Percentiles rank a stretch among this genome's conserved stretches.
Conservation (phyloP, 2,113 vertebrate genomes). For the Sporophila hypoxantha region DNA sequence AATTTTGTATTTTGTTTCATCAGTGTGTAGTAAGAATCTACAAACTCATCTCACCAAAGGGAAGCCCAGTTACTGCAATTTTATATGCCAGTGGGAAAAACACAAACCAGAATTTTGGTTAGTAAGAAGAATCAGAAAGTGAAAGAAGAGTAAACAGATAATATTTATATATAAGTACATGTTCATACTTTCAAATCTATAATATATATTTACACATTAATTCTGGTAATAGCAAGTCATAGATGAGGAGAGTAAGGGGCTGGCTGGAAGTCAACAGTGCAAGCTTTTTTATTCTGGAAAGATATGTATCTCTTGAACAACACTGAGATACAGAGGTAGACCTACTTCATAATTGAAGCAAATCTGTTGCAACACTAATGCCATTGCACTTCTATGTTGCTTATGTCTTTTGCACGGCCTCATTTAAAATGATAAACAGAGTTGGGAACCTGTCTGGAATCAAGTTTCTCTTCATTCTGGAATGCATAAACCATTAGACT, state of each 20-base stretch:
- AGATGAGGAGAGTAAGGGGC: background rate
- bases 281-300: background rate
- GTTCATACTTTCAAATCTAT: background rate
- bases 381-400: background rate
- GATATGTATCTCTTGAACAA: background rate
- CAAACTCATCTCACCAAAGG: background rate
- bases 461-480: background rate
- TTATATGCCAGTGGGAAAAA: background rate
- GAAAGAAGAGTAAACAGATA: background rate
- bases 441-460: background rate
- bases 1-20: background rate
- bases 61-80: background rate
- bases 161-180: background rate
- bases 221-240: background rate
- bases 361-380: background rate
- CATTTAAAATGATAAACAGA: background rate
- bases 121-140: background rate
- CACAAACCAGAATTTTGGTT: background rate
- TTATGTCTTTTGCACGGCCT: background rate
- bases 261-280: background rate
- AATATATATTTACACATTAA: background rate
- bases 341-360: background rate
- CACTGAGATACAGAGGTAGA: background rate
- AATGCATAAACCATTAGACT: background rate
- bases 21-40: rapidly evolving